Evolutionary conservation across 2,797 vertebrate genomes (phyloP), one percentile per base, ranked within the genome.

Genomic region (Mallotus villosus): DNA sequence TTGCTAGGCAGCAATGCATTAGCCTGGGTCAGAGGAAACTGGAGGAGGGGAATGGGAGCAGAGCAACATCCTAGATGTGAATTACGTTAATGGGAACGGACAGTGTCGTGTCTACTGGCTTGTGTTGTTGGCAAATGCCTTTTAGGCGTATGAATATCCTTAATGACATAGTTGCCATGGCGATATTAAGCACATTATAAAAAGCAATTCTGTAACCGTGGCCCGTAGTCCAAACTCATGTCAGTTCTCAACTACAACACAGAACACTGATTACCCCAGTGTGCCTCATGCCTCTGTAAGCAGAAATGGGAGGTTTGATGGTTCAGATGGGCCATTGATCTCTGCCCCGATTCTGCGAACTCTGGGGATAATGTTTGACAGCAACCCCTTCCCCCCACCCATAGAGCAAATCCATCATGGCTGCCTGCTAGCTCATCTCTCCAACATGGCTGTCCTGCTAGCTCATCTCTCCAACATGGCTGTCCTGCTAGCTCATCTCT

Each of bases 1-100:
- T 71, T 71, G 70, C 70, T 46, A 71, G 63, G 70, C 70, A 64
- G 29, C 29, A 29, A n/a, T 64, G 63, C 25, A 71, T 71, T 71
- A 71, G 25, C 12, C 27, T 3, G 11, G n/a, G 21, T 71, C 25
- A 63, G 69, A 21, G 41, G 41, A 46, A 46, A 46, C 41, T 11
- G 41, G 41, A 14, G 41, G 41, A 46, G 41, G 14, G 41, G 12
- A 46, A 46, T 14, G 41, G 41, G 41, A 46, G 41, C 34, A 37
- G 7, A 37, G 34, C 41, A 46, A 46, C 41, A 46, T 46, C 11
- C 11, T 14, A 46, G 41, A 46, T 46, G 41, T 12, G 41, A 46
- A 34, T 34, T 34, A 34, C 6, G 5, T 34, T 8, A 34, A 34
- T 34, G 32, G 32, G 32, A 34, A 46, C 9, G 9, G 41, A 46